Base-by-base conservation (phyloP, 1,140 invertebrate genomes). In the Eupristina koningsbergeri region DNA sequence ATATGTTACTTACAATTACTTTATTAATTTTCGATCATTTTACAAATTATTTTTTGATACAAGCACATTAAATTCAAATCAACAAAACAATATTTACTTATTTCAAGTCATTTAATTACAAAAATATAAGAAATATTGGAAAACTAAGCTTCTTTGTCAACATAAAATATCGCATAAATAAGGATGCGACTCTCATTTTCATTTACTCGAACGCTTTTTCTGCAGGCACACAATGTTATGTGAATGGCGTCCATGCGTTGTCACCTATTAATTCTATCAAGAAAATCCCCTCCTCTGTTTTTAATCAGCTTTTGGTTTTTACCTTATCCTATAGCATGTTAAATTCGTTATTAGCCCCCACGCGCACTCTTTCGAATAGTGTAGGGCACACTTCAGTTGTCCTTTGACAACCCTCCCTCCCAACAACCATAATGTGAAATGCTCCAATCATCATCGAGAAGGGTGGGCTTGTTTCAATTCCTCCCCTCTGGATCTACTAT, bases 391-490 rank as follows among this genome's bases (percentile, higher is more conserved):
- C 29, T 47, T n/a, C 1, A 19, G 45, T 71, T 22, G 17, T 41
- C 41, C 19, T 41, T 71, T 31, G 19, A 15, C 11, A 73, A 64
- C 36, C 64, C 50, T 75, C 39, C 69, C 69, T 83, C 39, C 41
- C 41, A 22, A 13, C 6, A 22, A 41, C 8, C 45, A 31, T 64
- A 19, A 22, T 82, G 78, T 41, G 74, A 47, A 22, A 73, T 29
- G 53, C 34, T 45, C 75, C 63, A 79, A 64, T 73, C 58, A 47
- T 45, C n/a, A 67, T n/a, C n/a, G 34, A 77, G 80, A 47, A 50
- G 61, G 50, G 41, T 80, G 58, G n/a, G 26, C 45, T 75, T 47
- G 67, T 36, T 26, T 67, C 31, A n/a, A 41, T 26, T 75, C 73
- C 50, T 75, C 73, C 73, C 73, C 73, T 50, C 73, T 75, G 39